Base-by-base conservation (phyloP, 92 coral and sea anemone genomes). In the Porites evermanni region DNA sequence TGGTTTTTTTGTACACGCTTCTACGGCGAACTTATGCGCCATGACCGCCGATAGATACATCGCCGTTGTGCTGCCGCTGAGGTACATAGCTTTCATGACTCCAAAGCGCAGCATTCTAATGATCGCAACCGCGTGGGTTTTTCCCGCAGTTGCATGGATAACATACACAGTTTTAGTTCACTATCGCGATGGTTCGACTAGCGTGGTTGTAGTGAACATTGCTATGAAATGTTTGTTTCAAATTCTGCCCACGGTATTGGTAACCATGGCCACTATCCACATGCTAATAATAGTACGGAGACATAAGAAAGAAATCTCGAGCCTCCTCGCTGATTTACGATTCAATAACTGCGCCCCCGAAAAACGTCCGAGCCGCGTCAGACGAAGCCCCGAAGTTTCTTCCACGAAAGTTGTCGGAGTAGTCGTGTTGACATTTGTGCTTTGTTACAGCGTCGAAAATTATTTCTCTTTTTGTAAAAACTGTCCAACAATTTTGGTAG, bases 261-360 rank as follows among this genome's bases (percentile, higher is more conserved):
- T 77, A 7, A 59, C 23, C 50, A 16, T 8, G 29, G 69, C 80
- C 12, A 77, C 80, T 4, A 14, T 59, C 7, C 69, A 77, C 69
- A 77, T 77, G 68, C 11, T 77, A 7, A 1, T 60, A 47, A 77
- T 77, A 16, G 80, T 77, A 26, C 80, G 80, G 58, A 29, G 80
- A 19, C 80, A 26, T 8, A 76, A 76, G 67, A 76, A 76, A 26
- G 80, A 77, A 3, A 77, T 77, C 80, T 77, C 68, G 7, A 26
- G 14, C 24, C 80, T 77, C 0, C 53, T 77, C 23, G 80, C 80
- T 8, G 80, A 76, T 44, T 77, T 77, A 14, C 80, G 24, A 60
- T 58, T 13, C 58, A 77, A 77, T n/a, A 50, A 53, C 0, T 67
- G 44, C 53, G n/a, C 17, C n/a, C 7, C 54, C 68, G 53, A 77